Conservation (phyloP, 2,113 vertebrate genomes). For the Paedocypris sp. region DNA sequence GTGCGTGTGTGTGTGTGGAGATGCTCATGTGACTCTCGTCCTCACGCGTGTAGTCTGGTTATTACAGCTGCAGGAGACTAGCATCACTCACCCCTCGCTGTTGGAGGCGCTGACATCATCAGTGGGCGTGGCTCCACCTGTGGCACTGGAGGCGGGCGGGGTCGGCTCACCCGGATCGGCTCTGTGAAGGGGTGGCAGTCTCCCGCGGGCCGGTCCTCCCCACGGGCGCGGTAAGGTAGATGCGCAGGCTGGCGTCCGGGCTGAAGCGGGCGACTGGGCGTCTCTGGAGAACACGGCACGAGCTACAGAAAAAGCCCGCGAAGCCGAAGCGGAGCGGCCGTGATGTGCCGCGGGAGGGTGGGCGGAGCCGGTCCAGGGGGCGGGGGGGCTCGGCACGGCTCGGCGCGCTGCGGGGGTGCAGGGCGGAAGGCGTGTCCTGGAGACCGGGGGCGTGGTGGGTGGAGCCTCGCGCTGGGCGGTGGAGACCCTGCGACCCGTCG, state of each 20-base stretch:
- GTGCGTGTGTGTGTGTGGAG: no score
- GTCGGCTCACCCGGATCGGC: no score
- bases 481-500: neutral
- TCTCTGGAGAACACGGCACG: slow-evolving; percentile 68
- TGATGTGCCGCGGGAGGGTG: no score
- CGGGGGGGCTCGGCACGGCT: slow-evolving; percentile 42
- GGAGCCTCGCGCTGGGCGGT: slow-evolving; percentile 46
- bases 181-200: slow-evolving; percentile 46
- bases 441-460: slow-evolving; percentile 51
- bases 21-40: no score
- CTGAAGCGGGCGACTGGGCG: slow-evolving; percentile 46
- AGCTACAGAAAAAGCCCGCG: slow-evolving; percentile 53
- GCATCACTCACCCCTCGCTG: slow-evolving; percentile 30
- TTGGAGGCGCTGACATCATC: slow-evolving; percentile 35
- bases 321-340: slow-evolving; percentile 45
- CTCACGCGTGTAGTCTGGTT: no score
- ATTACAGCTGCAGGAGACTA: no score
- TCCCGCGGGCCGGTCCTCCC: slow-evolving; percentile 40
- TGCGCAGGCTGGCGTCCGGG: slow-evolving; percentile 37
- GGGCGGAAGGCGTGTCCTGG: slow-evolving; percentile 51
- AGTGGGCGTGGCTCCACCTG: no score
- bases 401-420: slow-evolving; percentile 43
- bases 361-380: no score
- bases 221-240: slow-evolving; percentile 46
- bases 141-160: no score